A percentile compares a stretch with the other conserved stretches of the same genome.
phyloP scores from a whole-genome alignment of 2,797 vertebrate genomes.

The Hybognathus amarus region DNA sequence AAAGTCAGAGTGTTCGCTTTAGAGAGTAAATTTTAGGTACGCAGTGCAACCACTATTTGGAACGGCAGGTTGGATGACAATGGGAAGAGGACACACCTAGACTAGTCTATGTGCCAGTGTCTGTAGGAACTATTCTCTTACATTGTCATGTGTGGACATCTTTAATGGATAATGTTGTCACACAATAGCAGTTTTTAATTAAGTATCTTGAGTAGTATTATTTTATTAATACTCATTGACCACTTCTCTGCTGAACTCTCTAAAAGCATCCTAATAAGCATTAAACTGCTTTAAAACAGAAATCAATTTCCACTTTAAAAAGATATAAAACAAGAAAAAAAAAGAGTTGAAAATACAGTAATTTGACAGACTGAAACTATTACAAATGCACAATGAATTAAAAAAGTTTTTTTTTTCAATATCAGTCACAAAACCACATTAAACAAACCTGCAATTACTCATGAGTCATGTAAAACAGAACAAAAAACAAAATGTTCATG shows the following conservation, averaged over 20 bases:
- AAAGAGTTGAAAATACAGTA: not conserved
- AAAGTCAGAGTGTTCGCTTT: no score
- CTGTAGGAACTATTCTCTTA: not conserved
- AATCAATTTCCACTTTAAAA: not conserved
- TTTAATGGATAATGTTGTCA: not conserved
- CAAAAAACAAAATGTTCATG: not conserved
- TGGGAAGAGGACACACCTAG: slow-evolving; percentile 28
- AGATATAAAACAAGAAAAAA: not conserved
- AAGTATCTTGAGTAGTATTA: not conserved
- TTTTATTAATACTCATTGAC: not conserved
- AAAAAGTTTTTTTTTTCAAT: not conserved
- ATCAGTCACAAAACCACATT: not conserved
- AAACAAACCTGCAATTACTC: not conserved
- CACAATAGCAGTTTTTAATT: not conserved
- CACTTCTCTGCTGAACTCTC: not conserved
- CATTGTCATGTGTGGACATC: not conserved
- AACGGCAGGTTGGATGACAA: slow-evolving; percentile 17
- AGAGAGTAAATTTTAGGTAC: slow-evolving; percentile 17
- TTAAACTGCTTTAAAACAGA: not conserved
- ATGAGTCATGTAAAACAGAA: not conserved
- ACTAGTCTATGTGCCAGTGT: not conserved
- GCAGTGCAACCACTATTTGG: slow-evolving; percentile 25
- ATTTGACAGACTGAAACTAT: not conserved
- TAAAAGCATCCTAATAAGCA: not conserved
- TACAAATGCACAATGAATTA: not conserved